Evolutionary conservation across 1,140 invertebrate species (phyloP).

Genomic region (Caenorhabditis inopinata): DNA sequence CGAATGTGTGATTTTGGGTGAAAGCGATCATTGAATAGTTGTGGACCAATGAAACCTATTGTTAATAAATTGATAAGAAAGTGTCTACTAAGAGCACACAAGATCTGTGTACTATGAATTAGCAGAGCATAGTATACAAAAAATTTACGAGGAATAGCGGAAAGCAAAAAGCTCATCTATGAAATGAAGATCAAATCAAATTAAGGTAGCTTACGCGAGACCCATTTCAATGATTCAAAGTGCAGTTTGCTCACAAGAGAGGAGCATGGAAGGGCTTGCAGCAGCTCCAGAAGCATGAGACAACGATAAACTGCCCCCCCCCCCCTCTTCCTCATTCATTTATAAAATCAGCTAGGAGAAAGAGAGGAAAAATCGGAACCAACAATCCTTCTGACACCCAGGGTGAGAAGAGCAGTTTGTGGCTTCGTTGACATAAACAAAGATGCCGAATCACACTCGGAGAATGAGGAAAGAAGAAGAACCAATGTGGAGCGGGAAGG

Average conservation of each 20-base stretch:
- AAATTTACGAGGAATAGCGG: neutral
- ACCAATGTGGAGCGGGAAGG: neutral
- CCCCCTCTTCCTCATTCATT: neutral
- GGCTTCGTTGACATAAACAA: slow-evolving; percentile 33
- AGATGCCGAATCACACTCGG: neutral
- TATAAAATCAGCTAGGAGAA: neutral
- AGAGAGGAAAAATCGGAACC: neutral
- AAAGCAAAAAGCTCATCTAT: slow-evolving; percentile 2
- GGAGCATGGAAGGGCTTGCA: neutral
- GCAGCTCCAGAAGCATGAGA: too few relatives aligned
- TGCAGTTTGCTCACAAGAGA: neutral
- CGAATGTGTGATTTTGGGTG: too few relatives aligned
- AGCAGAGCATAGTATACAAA: neutral
- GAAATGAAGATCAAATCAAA: neutral
- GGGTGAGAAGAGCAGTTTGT: slow-evolving; percentile 24
- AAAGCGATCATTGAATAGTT: too few relatives aligned
- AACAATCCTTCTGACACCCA: neutral
- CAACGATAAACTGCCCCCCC: neutral
- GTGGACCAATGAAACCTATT: too few relatives aligned
- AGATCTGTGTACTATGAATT: too few relatives aligned
- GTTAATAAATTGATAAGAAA: too few relatives aligned
- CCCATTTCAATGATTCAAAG: slow-evolving; percentile 12
- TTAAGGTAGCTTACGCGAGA: neutral
- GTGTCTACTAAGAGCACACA: too few relatives aligned
- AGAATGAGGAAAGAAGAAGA: neutral